Percentiles rank a stretch among this genome's conserved stretches.
Evolutionary conservation across 2,797 vertebrate species (phyloP).

Genomic region (Gymnocypris eckloni): DNA sequence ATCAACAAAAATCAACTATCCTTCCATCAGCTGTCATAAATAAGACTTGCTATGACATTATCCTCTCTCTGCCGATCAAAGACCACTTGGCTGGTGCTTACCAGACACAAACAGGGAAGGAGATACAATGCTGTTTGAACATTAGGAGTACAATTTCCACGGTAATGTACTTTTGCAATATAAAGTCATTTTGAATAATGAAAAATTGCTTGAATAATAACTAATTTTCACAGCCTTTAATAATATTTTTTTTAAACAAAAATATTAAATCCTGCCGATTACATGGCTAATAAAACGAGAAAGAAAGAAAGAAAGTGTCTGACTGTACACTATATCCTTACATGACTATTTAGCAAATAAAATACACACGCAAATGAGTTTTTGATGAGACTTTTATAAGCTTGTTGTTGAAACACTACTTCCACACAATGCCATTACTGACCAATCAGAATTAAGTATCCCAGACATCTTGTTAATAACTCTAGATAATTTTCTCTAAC

Average conservation of each 20-base stretch:
- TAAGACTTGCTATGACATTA: constrained; percentile 41
- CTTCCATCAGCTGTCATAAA: constrained; percentile 44
- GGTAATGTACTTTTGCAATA: not conserved
- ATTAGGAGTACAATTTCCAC: not conserved
- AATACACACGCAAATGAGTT: not conserved
- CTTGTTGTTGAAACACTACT: not conserved
- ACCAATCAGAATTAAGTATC: constrained; percentile 4
- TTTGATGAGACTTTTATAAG: not conserved
- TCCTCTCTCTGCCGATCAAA: constrained; percentile 25
- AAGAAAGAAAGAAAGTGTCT: no score
- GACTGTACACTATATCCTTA: no score
- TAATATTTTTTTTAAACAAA: no score
- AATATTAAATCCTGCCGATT: no score
- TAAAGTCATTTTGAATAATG: not conserved
- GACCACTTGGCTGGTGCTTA: not conserved
- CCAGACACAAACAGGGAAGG: not conserved
- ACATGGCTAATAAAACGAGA: no score
- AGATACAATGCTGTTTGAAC: not conserved
- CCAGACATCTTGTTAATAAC: constrained; percentile 6
- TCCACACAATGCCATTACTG: not conserved
- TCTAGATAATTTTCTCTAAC: not conserved
- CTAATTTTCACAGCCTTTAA: not conserved
- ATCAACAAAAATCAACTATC: constrained; percentile 26
- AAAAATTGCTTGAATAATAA: not conserved
- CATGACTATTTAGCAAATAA: not conserved